A percentile compares a stretch with the other conserved stretches of the same genome.
These are phyloP conservation scores for Chaenodraco wilsoni DNA, from an alignment of 2,797 vertebrate species.

Conservation along the genomic window DNA sequence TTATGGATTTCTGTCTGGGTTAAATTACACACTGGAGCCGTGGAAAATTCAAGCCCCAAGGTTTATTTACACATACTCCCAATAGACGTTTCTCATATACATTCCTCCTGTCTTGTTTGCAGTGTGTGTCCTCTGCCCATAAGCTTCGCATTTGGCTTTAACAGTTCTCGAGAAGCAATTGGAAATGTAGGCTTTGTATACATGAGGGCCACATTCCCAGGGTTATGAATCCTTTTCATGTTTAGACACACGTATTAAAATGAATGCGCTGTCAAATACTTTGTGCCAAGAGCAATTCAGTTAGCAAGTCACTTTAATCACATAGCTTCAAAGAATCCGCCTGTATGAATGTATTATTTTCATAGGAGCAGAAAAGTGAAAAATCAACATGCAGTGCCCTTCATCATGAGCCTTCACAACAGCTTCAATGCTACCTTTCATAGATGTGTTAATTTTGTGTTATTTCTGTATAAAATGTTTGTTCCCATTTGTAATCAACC, in stretches of 20 bases:
- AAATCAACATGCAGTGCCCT: not conserved
- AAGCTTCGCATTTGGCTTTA: constrained; percentile 23
- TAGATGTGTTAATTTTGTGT: not conserved
- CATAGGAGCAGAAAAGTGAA: not conserved
- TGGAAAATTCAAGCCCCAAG: constrained; percentile 54
- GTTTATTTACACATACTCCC: constrained; percentile 72
- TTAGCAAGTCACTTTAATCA: constrained; percentile 23
- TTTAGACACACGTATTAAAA: constrained; percentile 2
- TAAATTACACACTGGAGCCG: constrained; percentile 65
- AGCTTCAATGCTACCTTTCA: not conserved
- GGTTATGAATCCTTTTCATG: constrained; percentile 29
- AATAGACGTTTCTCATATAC: constrained; percentile 63
- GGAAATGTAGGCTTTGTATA: constrained; percentile 35
- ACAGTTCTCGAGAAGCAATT: constrained; percentile 30
- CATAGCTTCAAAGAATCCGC: constrained; percentile 12
- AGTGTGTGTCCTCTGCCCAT: constrained; percentile 45
- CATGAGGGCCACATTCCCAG: not conserved
- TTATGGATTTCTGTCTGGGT: constrained; percentile 75
- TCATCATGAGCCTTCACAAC: not conserved
- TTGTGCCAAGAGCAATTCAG: not conserved
- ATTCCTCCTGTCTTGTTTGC: constrained; percentile 60
- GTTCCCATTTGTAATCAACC: too few species aligned
- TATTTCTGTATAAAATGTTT: too few species aligned
- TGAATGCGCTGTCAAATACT: not conserved
- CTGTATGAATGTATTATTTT: constrained; percentile 8